These are phyloP conservation scores for Drosophila kambysellisi DNA, from an alignment of 2,888 invertebrate species.

Conservation along the genomic window DNA sequence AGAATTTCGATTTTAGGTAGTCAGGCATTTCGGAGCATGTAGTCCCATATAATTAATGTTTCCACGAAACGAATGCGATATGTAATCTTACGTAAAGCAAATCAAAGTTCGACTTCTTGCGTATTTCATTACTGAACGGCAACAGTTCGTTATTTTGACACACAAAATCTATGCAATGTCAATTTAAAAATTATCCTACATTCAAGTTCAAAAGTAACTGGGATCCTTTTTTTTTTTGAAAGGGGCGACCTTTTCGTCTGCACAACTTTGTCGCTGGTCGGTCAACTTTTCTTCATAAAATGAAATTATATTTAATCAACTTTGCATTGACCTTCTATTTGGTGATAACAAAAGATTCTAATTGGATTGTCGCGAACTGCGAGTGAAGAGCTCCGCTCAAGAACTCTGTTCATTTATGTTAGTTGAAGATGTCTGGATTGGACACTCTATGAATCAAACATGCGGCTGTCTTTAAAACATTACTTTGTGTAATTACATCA, in stretches of 20 bases:
- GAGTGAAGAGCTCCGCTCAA: neutral
- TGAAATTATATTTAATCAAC: slow-evolving; percentile 64
- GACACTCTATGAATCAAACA: slow-evolving; percentile 18
- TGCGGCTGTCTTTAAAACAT: slow-evolving; percentile 20
- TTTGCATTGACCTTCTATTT: slow-evolving; percentile 53
- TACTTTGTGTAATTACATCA: slow-evolving; percentile 51
- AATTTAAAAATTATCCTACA: slow-evolving; percentile 17
- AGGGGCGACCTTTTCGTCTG: slow-evolving; percentile 5
- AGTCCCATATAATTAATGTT: slow-evolving; percentile 4
- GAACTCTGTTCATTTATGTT: neutral
- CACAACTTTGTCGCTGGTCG: slow-evolving; percentile 1
- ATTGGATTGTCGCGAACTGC: slow-evolving; percentile 61
- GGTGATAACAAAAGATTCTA: slow-evolving; percentile 72
- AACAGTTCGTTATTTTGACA: neutral
- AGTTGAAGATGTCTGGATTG: neutral
- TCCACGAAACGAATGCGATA: slow-evolving; percentile 13
- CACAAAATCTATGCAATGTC: slow-evolving; percentile 4
- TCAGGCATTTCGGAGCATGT: neutral
- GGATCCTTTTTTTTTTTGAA: slow-evolving; percentile 19
- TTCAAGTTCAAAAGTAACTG: slow-evolving; percentile 5
- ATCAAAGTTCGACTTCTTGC: neutral
- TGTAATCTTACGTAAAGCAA: neutral
- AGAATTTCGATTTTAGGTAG: neutral
- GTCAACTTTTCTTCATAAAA: slow-evolving; percentile 14
- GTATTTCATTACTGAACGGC: no score